Percentiles rank a stretch among this genome's conserved stretches.
Evolutionary conservation across 2,113 vertebrate genomes (phyloP).

Genomic region (Gyps fulvus): DNA sequence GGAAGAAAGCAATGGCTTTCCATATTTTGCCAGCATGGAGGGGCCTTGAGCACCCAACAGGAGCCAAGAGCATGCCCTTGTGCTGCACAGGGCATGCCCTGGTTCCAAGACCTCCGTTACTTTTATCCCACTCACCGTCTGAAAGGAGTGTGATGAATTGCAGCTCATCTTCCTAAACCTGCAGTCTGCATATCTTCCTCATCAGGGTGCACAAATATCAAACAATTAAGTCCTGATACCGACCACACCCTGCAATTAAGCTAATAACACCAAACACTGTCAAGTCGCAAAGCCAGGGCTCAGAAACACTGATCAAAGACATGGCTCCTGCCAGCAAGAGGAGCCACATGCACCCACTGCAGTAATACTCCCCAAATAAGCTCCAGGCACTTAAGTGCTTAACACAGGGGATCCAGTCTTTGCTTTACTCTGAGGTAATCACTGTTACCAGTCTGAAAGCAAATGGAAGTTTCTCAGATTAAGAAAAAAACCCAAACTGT

Average conservation of each 20-base stretch:
- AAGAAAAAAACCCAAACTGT: background rate
- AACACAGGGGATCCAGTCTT: background rate
- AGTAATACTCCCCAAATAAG: background rate
- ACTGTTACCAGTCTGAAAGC: background rate
- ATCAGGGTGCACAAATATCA: background rate
- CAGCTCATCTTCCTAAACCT: background rate
- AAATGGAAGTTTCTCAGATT: background rate
- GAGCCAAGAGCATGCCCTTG: fast-evolving
- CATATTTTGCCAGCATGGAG: background rate
- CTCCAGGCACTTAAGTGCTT: background rate
- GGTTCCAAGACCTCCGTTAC: fast-evolving
- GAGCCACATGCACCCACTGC: fast-evolving
- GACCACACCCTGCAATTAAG: background rate
- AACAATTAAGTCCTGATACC: background rate
- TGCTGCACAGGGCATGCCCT: no score
- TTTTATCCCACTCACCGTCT: background rate
- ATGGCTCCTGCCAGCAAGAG: background rate
- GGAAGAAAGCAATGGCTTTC: background rate
- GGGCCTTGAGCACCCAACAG: background rate
- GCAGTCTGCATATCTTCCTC: background rate
- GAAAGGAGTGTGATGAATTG: background rate
- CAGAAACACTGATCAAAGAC: background rate
- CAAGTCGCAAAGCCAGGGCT: background rate
- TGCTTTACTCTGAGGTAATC: conserved; percentile 3
- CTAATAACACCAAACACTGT: background rate